Percentiles rank a stretch among this genome's conserved stretches.
Evolutionary conservation across 1,140 invertebrate genomes (phyloP).

Genomic region (Galleria mellonella): DNA sequence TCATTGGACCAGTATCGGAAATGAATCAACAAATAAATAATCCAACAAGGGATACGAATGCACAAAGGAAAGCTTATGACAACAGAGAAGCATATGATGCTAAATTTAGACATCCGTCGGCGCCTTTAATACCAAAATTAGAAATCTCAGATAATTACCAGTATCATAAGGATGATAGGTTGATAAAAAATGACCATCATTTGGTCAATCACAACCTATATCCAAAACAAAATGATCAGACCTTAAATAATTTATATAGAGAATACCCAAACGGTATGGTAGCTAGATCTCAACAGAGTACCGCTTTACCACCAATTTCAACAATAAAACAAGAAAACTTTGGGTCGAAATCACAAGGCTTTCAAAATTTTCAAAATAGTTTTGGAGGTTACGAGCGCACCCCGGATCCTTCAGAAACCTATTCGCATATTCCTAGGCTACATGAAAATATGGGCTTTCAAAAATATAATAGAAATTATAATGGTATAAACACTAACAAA

Average conservation of each 20-base stretch:
- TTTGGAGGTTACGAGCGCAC: constrained; percentile 36
- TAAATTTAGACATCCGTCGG: constrained; percentile 55
- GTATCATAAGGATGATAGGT: constrained; percentile 52
- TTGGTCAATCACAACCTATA: constrained; percentile 31
- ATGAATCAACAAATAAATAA: constrained; percentile 65
- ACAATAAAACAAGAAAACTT: constrained; percentile 72
- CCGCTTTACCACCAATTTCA: constrained; percentile 67
- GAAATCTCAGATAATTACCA: constrained; percentile 63
- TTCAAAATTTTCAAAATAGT: constrained; percentile 42
- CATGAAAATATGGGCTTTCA: constrained; percentile 62
- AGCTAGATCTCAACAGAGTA: constrained; percentile 38
- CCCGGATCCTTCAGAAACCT: constrained; percentile 29
- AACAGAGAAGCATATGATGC: constrained; percentile 46
- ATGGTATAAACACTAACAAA: constrained; percentile 31
- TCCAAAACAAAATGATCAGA: constrained; percentile 37
- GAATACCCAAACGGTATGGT: constrained; percentile 45
- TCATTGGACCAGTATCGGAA: constrained; percentile 72
- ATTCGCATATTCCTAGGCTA: constrained; percentile 35
- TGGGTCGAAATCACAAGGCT: constrained; percentile 34
- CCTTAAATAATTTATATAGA: constrained; percentile 28
- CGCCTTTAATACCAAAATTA: constrained; percentile 64
- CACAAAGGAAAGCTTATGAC: constrained; percentile 57
- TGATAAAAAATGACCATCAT: constrained; percentile 38
- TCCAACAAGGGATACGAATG: constrained; percentile 41
- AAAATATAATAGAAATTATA: constrained; percentile 48